A percentile compares a stretch with the other conserved stretches of the same genome.
These are phyloP conservation scores for Drosophila cyrtoloma DNA, from an alignment of 2,888 invertebrate species.

Conservation along the genomic window DNA sequence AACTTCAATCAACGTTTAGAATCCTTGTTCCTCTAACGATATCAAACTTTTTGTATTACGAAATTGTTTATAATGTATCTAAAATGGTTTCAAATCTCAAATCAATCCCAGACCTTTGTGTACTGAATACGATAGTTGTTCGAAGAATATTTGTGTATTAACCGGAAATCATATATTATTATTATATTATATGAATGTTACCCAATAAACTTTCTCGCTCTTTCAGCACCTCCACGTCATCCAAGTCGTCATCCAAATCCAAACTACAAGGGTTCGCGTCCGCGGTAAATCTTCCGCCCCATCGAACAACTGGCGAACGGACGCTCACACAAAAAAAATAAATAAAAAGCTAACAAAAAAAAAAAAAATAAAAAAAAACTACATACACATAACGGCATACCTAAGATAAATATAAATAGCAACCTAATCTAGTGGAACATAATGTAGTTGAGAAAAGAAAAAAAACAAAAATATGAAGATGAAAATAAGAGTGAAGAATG, in stretches of 20 bases:
- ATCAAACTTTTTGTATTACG: neutral
- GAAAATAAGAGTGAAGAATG: slow-evolving; percentile 24
- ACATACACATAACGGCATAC: slow-evolving; percentile 76
- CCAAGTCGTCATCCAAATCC: slow-evolving; percentile 85
- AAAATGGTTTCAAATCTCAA: neutral
- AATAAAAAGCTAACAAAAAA: slow-evolving; percentile 35
- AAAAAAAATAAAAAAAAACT: slow-evolving; percentile 61
- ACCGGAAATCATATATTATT: neutral
- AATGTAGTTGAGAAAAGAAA: slow-evolving; percentile 73
- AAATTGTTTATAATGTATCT: neutral
- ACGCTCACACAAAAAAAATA: slow-evolving; percentile 12
- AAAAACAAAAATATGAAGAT: slow-evolving; percentile 8
- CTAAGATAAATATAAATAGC: slow-evolving; percentile 81
- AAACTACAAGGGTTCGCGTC: slow-evolving; percentile 85
- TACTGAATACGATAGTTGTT: neutral
- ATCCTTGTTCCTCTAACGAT: neutral
- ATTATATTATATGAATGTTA: neutral
- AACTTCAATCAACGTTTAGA: neutral
- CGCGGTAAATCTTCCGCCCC: slow-evolving; percentile 69
- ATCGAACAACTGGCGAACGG: slow-evolving; percentile 26
- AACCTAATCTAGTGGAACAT: slow-evolving; percentile 79
- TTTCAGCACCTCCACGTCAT: slow-evolving; percentile 83
- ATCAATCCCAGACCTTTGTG: neutral
- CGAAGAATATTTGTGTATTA: neutral
- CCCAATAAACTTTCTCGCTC: neutral